Conservation (phyloP, 1,140 invertebrate genomes). For the Mylabris phalerata region DNA sequence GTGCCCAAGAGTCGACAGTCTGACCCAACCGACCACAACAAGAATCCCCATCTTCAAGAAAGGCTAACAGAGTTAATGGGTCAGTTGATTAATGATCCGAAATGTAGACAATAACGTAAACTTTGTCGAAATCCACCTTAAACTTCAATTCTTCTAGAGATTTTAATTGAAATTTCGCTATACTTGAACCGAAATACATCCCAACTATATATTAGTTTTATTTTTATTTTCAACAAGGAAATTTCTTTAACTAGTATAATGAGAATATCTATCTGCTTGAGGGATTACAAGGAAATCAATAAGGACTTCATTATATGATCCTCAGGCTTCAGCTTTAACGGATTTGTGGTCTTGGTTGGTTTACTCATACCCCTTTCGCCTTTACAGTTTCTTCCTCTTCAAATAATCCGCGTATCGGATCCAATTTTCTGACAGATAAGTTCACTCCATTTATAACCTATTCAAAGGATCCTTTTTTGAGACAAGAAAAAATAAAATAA, state of each 20-base stretch:
- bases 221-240: not conserved
- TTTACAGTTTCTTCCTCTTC: constrained; percentile 12
- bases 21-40: constrained; percentile 11
- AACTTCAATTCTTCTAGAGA: too few species aligned
- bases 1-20: constrained; percentile 11
- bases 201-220: not conserved
- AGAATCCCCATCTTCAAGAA: constrained; percentile 2
- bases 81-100: constrained; percentile 12
- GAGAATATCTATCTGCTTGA: constrained; percentile 19
- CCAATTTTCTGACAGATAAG: constrained; percentile 26
- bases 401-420: constrained; percentile 24
- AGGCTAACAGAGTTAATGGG: constrained; percentile 11
- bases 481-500: too few species aligned
- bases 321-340: constrained; percentile 22
- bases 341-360: constrained; percentile 24
- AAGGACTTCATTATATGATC: constrained; percentile 31
- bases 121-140: too few species aligned
- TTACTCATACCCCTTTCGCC: constrained; percentile 12
- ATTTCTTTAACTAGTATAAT: constrained; percentile 19
- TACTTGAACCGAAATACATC: not conserved
- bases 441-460: constrained; percentile 15
- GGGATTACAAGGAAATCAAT: constrained; percentile 30
- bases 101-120: constrained; percentile 2
- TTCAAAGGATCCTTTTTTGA: not conserved
- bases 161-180: too few species aligned